Evolutionary conservation across 2,888 invertebrate genomes (phyloP).

Genomic region (Drosophila affinis): DNA sequence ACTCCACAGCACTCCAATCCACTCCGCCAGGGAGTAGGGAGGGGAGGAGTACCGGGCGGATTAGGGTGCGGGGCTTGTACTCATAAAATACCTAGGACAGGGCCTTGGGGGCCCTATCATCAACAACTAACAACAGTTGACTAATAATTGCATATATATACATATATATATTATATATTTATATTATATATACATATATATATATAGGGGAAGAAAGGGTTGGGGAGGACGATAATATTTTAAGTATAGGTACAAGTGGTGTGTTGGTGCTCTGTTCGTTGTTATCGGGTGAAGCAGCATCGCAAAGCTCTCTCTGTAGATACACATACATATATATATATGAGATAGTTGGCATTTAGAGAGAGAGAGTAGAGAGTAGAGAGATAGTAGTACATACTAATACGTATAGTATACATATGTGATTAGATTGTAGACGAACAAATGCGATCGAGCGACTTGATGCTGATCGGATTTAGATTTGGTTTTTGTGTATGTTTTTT

Average conservation of each 20-base stretch:
- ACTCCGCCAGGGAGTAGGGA: constrained; percentile 63
- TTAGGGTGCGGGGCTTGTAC: constrained; percentile 15
- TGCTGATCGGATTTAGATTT: constrained; percentile 53
- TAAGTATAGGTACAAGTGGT: constrained; percentile 36
- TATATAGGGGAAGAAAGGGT: neutral
- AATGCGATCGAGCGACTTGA: constrained; percentile 8
- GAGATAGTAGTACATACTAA: constrained; percentile 51
- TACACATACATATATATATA: constrained; percentile 44
- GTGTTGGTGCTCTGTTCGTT: constrained; percentile 36
- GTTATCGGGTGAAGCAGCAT: constrained; percentile 45
- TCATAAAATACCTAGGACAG: constrained; percentile 36
- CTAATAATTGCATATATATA: constrained; percentile 48
- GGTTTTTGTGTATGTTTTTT: constrained; percentile 12
- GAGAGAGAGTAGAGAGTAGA: constrained; percentile 43
- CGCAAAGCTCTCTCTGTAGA: constrained; percentile 49
- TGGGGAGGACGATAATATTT: constrained; percentile 19
- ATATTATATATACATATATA: neutral
- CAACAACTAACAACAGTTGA: constrained; percentile 68
- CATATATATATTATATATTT: no score
- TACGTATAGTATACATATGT: constrained; percentile 36
- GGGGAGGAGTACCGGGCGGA: neutral
- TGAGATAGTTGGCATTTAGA: constrained; percentile 47
- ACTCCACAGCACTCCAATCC: constrained; percentile 12
- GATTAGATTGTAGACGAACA: constrained; percentile 50
- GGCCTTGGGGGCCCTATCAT: constrained; percentile 18